A percentile compares a stretch with the other conserved stretches of the same genome.
Conservation (phyloP, 1,140 invertebrate genomes). For the Aphaenogaster rudis region DNA sequence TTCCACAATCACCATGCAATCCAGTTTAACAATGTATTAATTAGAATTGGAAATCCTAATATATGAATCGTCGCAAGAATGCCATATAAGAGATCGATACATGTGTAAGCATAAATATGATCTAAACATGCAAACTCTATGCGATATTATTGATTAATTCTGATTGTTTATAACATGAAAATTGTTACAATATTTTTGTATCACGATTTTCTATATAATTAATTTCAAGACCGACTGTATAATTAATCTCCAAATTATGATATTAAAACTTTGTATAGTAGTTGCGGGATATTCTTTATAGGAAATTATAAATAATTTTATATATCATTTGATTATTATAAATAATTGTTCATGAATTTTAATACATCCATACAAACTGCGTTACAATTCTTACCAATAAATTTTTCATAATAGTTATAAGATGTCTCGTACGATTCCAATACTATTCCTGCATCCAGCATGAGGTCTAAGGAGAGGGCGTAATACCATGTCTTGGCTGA, state of each 20-base stretch:
- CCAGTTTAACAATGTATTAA: neutral
- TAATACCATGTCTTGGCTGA: conserved; percentile 81
- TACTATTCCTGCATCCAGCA: conserved; percentile 74
- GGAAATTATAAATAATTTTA: conserved; percentile 8
- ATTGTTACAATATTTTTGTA: neutral
- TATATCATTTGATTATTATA: neutral
- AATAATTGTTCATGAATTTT: conserved; percentile 2
- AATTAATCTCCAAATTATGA: neutral
- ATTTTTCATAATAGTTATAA: conserved; percentile 47
- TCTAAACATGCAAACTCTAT: neutral
- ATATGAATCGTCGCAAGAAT: neutral
- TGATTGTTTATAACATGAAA: neutral
- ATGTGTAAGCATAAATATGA: neutral
- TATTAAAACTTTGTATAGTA: neutral
- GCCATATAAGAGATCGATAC: neutral
- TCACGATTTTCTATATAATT: neutral
- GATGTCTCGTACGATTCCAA: conserved; percentile 74
- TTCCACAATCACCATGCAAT: conserved; percentile 11
- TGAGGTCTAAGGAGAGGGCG: conserved; percentile 76
- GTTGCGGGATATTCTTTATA: neutral
- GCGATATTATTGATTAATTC: neutral
- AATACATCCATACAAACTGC: neutral
- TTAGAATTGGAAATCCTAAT: neutral
- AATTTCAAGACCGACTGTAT: neutral
- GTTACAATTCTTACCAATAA: conserved; percentile 62